Conservation (phyloP, 2,797 vertebrate genomes). For the Loris lydekkerianus region DNA sequence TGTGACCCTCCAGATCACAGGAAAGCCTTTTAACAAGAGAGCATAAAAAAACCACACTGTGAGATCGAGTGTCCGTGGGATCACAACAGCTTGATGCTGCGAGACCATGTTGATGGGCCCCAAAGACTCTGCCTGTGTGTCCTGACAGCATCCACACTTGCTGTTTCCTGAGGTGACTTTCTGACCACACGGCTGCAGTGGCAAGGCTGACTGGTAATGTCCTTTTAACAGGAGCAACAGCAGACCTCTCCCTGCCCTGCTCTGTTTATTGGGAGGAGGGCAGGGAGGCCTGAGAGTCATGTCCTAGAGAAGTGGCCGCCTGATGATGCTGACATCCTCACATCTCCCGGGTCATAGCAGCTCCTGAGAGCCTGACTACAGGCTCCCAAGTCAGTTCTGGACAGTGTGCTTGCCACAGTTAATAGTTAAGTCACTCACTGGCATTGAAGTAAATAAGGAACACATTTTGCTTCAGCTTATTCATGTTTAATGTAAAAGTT, state of each 20-base stretch:
- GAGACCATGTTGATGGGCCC: neutral
- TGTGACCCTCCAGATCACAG: neutral
- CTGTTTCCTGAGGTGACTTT: neutral
- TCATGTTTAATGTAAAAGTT: neutral
- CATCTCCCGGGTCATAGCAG: neutral
- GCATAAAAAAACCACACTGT: neutral
- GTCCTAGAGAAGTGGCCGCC: neutral
- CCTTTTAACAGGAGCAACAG: neutral
- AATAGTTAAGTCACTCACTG: neutral
- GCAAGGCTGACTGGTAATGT: too few relatives aligned
- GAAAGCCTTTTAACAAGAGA: neutral
- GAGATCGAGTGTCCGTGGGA: neutral
- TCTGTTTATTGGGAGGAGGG: neutral
- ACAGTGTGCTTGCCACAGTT: neutral
- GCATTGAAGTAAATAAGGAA: neutral
- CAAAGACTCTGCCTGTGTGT: neutral
- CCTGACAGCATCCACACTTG: too few relatives aligned
- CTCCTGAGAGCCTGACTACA: neutral
- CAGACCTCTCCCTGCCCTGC: accelerated
- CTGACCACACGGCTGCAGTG: neutral
- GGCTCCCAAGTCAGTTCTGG: neutral
- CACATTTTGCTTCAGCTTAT: neutral
- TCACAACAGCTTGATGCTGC: neutral
- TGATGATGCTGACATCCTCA: neutral
- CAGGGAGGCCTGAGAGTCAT: neutral